Base-by-base conservation (phyloP, 2,113 vertebrate genomes). In the Dicaeum eximium region DNA sequence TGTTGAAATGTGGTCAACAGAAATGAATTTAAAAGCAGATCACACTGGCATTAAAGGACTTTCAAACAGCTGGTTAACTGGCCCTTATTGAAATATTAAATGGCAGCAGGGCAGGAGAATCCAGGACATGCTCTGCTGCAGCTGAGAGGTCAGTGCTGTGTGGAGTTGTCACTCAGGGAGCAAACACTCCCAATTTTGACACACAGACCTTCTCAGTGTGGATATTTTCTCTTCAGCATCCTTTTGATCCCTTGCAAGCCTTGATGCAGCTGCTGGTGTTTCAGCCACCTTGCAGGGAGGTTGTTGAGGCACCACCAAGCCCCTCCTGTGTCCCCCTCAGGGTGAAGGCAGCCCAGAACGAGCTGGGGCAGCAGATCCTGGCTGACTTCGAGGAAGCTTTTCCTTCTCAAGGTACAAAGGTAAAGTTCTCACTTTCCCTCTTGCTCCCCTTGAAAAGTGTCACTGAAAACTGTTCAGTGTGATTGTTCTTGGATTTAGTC, bases 331-430 rank as follows among this genome's bases (percentile, higher is more conserved):
- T 94, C 58, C 35, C 84, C 19, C n/a, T 18, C 86, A 99, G 99
- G 97, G 99, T 99, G 74, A 99, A 99, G 95, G 99, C 98, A 13
- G 99, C 99, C 1, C 99, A 99, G 97, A 99, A 98, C 23, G 99
- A 99, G 95, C 79, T 99, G 96, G 99, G 99, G 28, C 99, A 99
- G 86, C 99, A 99, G 97, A 99, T 99, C 93, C 97, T 99, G 96
- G 99, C 99, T 22, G 99, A 99, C 95, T 99, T 99, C 21, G 99
- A 99, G 97, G 99, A 99, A 96, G 98, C 99, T 2, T 99, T 99
- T 97, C 99, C 99, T 79, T 98, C 99, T 12, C 99, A 99, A 97
- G 99, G 99, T 19, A 98, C 98, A 87, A 99, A 99, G 99, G 99
- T 99, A 98, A 96, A 78, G 83, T 66, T 90, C 84, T 90, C 35